These are phyloP conservation scores for Mycetomoellerius zeteki DNA, from an alignment of 1,140 invertebrate species.

Conservation along the genomic window DNA sequence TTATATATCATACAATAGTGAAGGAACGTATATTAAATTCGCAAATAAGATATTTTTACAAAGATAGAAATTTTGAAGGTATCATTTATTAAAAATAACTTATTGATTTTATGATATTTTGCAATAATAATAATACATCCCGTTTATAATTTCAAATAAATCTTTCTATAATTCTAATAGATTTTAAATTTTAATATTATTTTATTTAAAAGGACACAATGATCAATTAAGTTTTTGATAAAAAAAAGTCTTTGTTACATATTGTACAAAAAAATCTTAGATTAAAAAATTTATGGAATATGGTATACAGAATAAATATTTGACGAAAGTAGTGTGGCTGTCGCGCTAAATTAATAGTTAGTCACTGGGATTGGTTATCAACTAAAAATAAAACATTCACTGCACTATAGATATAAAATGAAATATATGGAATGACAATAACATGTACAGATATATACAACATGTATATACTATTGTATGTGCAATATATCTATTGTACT, in stretches of 20 bases:
- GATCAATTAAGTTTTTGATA: neutral
- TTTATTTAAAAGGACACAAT: neutral
- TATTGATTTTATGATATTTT: neutral
- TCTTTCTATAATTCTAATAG: neutral
- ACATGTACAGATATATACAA: neutral
- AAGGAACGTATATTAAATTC: neutral
- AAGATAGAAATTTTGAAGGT: neutral
- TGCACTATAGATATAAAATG: neutral
- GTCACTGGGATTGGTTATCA: neutral
- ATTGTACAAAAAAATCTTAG: neutral
- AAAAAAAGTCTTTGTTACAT: neutral
- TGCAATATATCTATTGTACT: neutral
- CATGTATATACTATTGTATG: too few species aligned
- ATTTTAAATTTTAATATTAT: conserved; percentile 1
- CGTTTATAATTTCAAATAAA: neutral
- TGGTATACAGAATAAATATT: neutral
- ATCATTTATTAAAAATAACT: conserved; percentile 12
- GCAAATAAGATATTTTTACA: conserved; percentile 1
- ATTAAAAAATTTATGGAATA: neutral
- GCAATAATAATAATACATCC: neutral
- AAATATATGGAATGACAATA: neutral
- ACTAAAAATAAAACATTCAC: neutral
- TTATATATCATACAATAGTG: neutral
- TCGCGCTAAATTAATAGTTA: neutral
- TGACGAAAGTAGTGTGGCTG: neutral